Evolutionary conservation across 1,140 invertebrate genomes (phyloP).

Genomic region (Drosophila ercepeae): DNA sequence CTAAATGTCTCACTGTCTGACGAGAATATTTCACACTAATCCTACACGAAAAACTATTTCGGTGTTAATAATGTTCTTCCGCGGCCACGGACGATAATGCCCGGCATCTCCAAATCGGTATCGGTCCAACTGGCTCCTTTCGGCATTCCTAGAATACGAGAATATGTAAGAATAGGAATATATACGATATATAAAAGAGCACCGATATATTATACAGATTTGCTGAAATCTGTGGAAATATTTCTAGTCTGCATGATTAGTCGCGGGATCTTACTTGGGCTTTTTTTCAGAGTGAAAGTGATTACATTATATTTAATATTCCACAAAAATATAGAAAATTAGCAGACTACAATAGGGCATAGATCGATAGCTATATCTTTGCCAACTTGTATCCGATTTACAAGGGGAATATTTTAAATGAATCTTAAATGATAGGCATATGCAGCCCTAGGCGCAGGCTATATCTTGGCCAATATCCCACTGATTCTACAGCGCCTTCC

Average conservation of each 20-base stretch:
- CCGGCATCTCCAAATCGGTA: conserved; percentile 11
- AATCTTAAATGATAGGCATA: too few species aligned
- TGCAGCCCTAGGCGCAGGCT: too few species aligned
- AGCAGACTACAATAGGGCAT: too few species aligned
- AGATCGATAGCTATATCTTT: not conserved
- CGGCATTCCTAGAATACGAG: not conserved
- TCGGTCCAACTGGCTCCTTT: conserved; percentile 2
- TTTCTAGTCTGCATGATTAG: not conserved
- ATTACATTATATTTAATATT: too few species aligned
- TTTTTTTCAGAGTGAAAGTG: too few species aligned
- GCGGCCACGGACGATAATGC: conserved; percentile 7
- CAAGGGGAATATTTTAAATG: too few species aligned
- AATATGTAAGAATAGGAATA: not conserved
- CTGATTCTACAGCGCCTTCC: too few species aligned
- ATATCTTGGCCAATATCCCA: too few species aligned
- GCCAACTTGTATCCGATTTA: not conserved
- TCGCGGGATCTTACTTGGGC: too few species aligned
- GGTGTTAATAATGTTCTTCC: conserved; percentile 63
- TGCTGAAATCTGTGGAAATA: not conserved
- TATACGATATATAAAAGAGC: not conserved
- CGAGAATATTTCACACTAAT: conserved; percentile 69
- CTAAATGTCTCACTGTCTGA: not conserved
- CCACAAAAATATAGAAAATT: too few species aligned
- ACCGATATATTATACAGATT: not conserved
- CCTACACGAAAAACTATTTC: conserved; percentile 69